Evolutionary conservation across 2,797 vertebrate genomes (phyloP).

Genomic region (Coccyzus lansbergi): DNA sequence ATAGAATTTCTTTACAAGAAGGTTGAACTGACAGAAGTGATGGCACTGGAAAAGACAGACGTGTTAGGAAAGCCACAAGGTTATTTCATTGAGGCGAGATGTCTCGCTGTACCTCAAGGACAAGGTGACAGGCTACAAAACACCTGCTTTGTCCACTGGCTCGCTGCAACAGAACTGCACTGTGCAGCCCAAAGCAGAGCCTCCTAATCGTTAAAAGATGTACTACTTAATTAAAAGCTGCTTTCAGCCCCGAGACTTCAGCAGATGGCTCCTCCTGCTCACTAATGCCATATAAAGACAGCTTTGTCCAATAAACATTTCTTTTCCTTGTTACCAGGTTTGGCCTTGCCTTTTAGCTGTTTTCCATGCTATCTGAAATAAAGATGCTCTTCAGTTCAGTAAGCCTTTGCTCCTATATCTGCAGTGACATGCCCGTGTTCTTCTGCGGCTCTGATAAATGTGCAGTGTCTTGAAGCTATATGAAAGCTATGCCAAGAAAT

Average conservation of each 20-base stretch:
- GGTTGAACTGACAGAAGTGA: background rate
- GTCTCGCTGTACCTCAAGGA: background rate
- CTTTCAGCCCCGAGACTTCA: background rate
- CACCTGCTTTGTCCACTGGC: background rate
- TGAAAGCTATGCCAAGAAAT: conserved; percentile 43
- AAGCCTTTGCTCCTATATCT: background rate
- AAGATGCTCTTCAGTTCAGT: conserved; percentile 28
- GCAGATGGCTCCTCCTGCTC: conserved; percentile 4
- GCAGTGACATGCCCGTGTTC: conserved; percentile 16
- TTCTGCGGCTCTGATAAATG: conserved; percentile 40
- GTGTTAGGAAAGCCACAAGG: background rate
- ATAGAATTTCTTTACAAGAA: background rate
- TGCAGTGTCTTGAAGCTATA: conserved; percentile 35
- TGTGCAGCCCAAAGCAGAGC: background rate
- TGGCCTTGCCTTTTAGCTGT: conserved; percentile 21
- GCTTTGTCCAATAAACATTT: conserved; percentile 11
- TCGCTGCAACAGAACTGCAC: background rate
- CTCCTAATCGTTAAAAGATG: background rate
- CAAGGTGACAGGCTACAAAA: background rate
- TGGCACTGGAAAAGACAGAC: background rate
- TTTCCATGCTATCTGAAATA: conserved; percentile 35
- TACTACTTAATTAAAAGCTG: background rate
- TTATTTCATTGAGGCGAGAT: background rate
- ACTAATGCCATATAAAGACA: background rate
- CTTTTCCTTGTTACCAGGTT: background rate